Conservation (phyloP, 2,113 vertebrate species). For the Anthoscopus minutus region DNA sequence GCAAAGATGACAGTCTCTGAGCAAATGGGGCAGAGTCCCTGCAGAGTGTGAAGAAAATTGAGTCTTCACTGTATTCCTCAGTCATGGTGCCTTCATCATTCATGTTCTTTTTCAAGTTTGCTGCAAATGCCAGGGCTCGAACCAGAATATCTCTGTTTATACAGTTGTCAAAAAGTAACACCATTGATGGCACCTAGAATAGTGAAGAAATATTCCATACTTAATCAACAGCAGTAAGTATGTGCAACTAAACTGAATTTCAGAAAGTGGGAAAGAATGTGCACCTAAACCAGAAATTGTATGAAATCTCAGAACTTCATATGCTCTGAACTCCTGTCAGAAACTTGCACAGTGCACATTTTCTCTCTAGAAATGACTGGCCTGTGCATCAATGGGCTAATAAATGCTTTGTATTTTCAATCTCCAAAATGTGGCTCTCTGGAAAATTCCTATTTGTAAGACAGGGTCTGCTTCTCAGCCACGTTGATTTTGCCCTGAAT, state of each 20-base stretch:
- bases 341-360: neutral
- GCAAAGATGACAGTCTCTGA: constrained; percentile 77
- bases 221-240: neutral
- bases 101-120: constrained; percentile 77
- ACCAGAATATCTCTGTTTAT: constrained; percentile 79
- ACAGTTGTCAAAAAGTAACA: constrained; percentile 77
- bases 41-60: constrained; percentile 79
- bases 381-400: neutral
- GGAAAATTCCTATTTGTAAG: neutral
- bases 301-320: neutral
- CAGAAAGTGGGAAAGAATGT: neutral
- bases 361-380: neutral
- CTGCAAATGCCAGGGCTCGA: constrained; percentile 78
- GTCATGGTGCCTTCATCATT: neutral
- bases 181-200: constrained; percentile 69
- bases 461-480: neutral
- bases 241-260: neutral
- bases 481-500: neutral
- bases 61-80: constrained; percentile 69
- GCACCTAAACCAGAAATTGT: neutral
- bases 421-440: neutral
- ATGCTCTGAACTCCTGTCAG: neutral
- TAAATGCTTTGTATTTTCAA: neutral
- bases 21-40: constrained; percentile 74
- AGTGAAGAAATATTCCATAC: neutral